A percentile compares a stretch with the other conserved stretches of the same genome.
These are phyloP conservation scores for Notolepis coatsorum DNA, from an alignment of 2,797 vertebrate genomes.

Conservation along the genomic window DNA sequence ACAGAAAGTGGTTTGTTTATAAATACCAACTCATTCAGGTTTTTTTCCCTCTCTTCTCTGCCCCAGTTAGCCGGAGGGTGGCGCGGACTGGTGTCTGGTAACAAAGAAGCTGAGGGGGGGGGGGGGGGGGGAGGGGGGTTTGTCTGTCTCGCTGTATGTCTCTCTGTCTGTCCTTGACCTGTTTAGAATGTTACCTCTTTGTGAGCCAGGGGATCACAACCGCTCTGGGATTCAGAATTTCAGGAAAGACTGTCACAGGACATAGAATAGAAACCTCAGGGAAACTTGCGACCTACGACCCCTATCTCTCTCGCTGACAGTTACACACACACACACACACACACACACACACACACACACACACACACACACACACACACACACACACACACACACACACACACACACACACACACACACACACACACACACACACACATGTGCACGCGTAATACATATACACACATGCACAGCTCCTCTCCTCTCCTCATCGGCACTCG, in stretches of 20 bases:
- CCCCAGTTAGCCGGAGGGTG: constrained; percentile 27
- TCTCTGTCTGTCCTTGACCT: constrained; percentile 72
- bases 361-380: neutral
- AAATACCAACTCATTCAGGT: constrained; percentile 25
- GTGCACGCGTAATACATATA: neutral
- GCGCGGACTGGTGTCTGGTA: constrained; percentile 29
- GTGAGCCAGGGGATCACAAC: constrained; percentile 42
- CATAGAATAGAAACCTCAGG: constrained; percentile 61
- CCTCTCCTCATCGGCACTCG: constrained; percentile 31
- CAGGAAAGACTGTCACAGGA: constrained; percentile 68
- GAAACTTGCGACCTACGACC: constrained; percentile 65
- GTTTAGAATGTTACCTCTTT: constrained; percentile 41
- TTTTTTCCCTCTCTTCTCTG: constrained; percentile 12
- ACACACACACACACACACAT: constrained; percentile 9
- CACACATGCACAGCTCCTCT: neutral
- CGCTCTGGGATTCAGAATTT: constrained; percentile 63
- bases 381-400: constrained; percentile 15
- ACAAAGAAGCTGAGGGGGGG: constrained; percentile 33
- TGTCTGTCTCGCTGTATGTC: too few species aligned
- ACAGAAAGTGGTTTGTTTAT: constrained; percentile 17
- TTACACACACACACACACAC: constrained; percentile 69
- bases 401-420: constrained; percentile 22
- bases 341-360: constrained; percentile 7
- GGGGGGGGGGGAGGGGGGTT: too few species aligned
- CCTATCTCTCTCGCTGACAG: constrained; percentile 67